Percentiles rank a stretch among this genome's conserved stretches.
These are phyloP conservation scores for Penaeus chinensis DNA, from an alignment of 1,140 invertebrate genomes.

Conservation along the genomic window DNA sequence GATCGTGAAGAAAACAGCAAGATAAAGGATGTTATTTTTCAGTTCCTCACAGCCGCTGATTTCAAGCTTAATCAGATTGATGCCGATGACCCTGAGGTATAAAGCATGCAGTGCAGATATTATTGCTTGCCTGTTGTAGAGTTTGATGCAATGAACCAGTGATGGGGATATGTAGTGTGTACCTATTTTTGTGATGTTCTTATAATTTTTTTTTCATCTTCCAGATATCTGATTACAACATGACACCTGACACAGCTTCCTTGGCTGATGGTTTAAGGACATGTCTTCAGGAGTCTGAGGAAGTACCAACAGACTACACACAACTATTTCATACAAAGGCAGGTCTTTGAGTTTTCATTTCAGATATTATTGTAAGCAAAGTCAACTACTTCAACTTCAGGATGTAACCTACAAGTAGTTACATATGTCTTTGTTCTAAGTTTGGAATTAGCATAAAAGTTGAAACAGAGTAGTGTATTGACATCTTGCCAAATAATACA, in stretches of 20 bases:
- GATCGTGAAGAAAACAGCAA: conserved; percentile 95
- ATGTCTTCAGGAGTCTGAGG: conserved; percentile 83
- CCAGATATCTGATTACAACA: conserved; percentile 90
- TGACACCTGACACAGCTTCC: conserved; percentile 88
- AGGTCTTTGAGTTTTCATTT: conserved; percentile 68
- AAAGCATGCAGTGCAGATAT: neutral
- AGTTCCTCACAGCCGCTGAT: conserved; percentile 81
- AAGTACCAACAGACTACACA: conserved; percentile 83
- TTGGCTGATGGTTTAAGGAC: conserved; percentile 86
- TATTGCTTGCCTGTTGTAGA: neutral
- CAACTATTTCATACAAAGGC: conserved; percentile 87
- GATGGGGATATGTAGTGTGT: neutral
- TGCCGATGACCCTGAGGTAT: conserved; percentile 92
- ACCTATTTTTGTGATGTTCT: conserved; percentile 9
- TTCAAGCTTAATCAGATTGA: conserved; percentile 83
- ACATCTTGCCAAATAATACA: too few relatives aligned
- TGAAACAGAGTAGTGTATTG: too few relatives aligned
- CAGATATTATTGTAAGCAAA: neutral
- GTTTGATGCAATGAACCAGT: too few relatives aligned
- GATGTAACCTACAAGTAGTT: too few relatives aligned
- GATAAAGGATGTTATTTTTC: conserved; percentile 89
- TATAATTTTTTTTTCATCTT: conserved; percentile 60
- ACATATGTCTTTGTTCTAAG: too few relatives aligned
- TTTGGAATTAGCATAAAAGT: too few relatives aligned
- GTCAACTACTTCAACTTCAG: neutral